Evolutionary conservation across 2,888 invertebrate genomes (phyloP).

Genomic region (Phrixothrix hirtus): DNA sequence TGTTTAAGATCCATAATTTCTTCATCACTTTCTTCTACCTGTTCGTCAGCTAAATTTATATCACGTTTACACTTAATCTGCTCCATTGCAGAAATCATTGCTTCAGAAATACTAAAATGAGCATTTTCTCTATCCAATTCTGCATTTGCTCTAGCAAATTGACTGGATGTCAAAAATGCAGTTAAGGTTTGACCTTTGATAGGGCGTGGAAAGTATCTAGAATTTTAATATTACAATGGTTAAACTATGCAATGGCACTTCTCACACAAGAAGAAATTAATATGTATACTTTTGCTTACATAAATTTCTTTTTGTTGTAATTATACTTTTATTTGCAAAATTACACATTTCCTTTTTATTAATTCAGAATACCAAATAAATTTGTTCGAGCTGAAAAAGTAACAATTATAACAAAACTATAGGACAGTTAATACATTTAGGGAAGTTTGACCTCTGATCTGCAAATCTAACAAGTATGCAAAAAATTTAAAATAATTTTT

Average conservation of each 20-base stretch:
- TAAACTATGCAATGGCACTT: conserved; percentile 3
- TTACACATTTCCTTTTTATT: no score
- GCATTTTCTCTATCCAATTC: conserved; percentile 84
- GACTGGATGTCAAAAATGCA: conserved; percentile 72
- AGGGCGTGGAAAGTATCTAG: conserved; percentile 62
- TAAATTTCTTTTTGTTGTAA: no score
- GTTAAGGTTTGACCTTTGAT: conserved; percentile 71
- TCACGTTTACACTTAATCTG: conserved; percentile 67
- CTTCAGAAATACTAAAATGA: conserved; percentile 83
- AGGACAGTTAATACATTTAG: no score
- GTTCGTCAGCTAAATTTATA: conserved; percentile 57
- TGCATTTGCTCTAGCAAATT: conserved; percentile 71
- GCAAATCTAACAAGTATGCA: no score
- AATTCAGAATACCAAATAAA: no score
- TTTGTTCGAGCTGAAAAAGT: no score
- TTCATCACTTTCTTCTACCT: conserved; percentile 66
- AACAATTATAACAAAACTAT: no score
- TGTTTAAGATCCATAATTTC: conserved; percentile 68
- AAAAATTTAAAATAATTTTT: no score
- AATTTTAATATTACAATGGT: conserved; percentile 5
- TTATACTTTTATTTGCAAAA: no score
- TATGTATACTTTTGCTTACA: no score
- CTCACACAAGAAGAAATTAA: no score
- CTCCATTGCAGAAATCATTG: conserved; percentile 81
- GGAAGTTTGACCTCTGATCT: no score